These are phyloP conservation scores for Rhodinocichla rosea DNA, from an alignment of 2,113 vertebrate species.

Conservation along the genomic window DNA sequence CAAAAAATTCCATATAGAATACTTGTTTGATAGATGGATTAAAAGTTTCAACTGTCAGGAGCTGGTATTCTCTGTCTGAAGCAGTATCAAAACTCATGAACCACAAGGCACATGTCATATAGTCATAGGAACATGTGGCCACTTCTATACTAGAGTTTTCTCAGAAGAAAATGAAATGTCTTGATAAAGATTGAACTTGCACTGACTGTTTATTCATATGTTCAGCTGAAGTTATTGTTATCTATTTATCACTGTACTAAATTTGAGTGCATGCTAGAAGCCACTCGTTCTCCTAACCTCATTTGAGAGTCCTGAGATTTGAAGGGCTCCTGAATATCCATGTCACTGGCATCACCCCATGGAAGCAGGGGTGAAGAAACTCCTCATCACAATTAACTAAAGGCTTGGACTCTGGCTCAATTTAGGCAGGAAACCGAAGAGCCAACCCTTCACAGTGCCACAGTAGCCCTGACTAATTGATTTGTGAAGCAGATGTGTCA, in stretches of 20 bases:
- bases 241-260: neutral
- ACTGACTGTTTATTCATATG: fast-evolving
- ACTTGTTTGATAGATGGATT: neutral
- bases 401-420: neutral
- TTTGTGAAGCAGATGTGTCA: neutral
- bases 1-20: neutral
- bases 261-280: neutral
- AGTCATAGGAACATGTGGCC: neutral
- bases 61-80: neutral
- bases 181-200: neutral
- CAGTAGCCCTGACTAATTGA: neutral
- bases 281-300: neutral
- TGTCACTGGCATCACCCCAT: neutral
- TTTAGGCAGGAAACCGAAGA: neutral
- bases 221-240: neutral
- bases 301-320: neutral
- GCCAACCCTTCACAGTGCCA: neutral
- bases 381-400: neutral
- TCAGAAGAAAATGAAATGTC: neutral
- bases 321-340: neutral
- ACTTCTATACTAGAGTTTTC: neutral
- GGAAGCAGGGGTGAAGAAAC: neutral
- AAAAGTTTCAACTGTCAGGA: neutral
- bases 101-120: neutral
- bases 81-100: neutral